Base-by-base conservation (phyloP, 2,888 invertebrate genomes). In the Dromius quadrimaculatus region DNA sequence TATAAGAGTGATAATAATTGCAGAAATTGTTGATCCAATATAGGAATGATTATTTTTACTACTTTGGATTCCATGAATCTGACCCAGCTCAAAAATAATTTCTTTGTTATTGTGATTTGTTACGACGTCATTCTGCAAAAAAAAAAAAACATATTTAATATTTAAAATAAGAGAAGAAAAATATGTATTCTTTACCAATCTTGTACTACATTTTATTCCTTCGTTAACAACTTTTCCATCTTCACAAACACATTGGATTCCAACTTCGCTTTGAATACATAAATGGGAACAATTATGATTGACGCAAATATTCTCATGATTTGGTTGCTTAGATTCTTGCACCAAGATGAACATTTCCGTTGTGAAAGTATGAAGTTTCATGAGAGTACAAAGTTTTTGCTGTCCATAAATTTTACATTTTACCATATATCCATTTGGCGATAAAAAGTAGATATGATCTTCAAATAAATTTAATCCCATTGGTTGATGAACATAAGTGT, bases 371-470 rank as follows among this genome's bases (percentile, higher is more conserved):
- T 84, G 82, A 71, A 87, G 72, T 57, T 81, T 79, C 72, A 86
- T 82, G 1, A 79, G 76, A 9, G 80, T 78, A 76, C 90, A 91
- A 1, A 75, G 76, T 23, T 80, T 82, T 3, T 78, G 71, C 20
- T 79, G 73, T 0, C 86, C 88, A 73, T 84, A 88, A 32, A 89
- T 80, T n/a, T 82, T 81, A 76, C 89, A 92, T 68, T 87, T 88
- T 13, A 83, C 83, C 23, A 91, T 82, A 17, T 85, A 84, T 45
- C 85, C 86, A 0, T 85, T 85, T 0, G 84, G 83, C 2, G 84
- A 85, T 0, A 89, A 80, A 85, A 91, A 93, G 81, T 91, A 95
- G 0, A 95, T 82, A 73, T 89, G 84, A 79, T 92, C 91, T 78
- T 93, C 93, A 79, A 90, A 92, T 43, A 94, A 83, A 2, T 87